Percentiles rank a stretch among this genome's conserved stretches.
phyloP scores from a whole-genome alignment of 2,888 invertebrate species.

The Agrotis puta region DNA sequence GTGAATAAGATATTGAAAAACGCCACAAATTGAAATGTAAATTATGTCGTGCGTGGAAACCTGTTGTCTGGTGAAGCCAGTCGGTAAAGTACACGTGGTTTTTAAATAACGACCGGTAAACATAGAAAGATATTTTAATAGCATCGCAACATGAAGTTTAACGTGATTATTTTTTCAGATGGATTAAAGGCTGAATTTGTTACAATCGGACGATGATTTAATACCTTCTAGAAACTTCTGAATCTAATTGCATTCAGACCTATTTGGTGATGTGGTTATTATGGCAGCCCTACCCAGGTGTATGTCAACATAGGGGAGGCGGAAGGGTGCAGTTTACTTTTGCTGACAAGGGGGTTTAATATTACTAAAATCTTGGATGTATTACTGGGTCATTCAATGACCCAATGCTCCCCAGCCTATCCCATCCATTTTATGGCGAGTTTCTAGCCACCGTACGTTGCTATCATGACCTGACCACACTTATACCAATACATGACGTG shows the following conservation, averaged over 20 bases:
- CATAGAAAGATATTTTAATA: constrained; percentile 2
- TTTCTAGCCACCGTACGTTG: not conserved
- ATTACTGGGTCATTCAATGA: too few species aligned
- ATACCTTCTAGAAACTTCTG: not conserved
- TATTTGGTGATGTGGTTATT: too few species aligned
- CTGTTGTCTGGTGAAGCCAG: constrained; percentile 40
- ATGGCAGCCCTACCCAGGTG: too few species aligned
- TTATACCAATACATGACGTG: constrained; percentile 50
- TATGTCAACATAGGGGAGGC: too few species aligned
- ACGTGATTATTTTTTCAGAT: not conserved
- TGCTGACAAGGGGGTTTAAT: too few species aligned
- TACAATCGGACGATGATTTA: not conserved
- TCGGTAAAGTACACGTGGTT: constrained; percentile 19
- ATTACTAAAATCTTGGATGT: too few species aligned
- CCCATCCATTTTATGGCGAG: constrained; percentile 14
- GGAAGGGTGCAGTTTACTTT: too few species aligned
- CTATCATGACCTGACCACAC: constrained; percentile 3
- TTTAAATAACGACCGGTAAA: constrained; percentile 12
- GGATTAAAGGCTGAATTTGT: not conserved
- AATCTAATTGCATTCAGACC: too few species aligned
- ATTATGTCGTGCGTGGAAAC: constrained; percentile 34
- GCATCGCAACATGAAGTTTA: not conserved
- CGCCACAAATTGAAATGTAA: constrained; percentile 29
- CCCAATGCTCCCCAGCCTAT: not conserved
- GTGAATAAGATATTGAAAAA: constrained; percentile 16